These are phyloP conservation scores for Anthopleura xanthogrammica DNA, from an alignment of 92 coral and sea anemone species.

Conservation along the genomic window DNA sequence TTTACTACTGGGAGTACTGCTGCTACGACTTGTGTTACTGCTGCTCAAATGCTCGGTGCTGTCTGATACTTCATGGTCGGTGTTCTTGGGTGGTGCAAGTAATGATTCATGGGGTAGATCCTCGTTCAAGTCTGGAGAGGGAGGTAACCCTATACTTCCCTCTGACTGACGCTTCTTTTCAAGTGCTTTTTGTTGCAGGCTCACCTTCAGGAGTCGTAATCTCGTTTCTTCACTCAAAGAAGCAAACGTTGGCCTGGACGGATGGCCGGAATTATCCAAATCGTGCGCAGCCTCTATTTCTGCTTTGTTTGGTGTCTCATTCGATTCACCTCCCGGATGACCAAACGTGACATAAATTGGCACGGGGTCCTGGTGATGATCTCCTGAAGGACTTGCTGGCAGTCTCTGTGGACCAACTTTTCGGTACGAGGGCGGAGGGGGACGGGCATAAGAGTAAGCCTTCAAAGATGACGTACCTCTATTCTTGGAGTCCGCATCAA, in stretches of 20 bases:
- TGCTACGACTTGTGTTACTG: constrained; percentile 73
- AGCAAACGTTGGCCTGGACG: constrained; percentile 64
- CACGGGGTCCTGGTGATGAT: constrained; percentile 33
- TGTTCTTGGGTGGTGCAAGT: constrained; percentile 42
- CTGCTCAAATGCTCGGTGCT: constrained; percentile 66
- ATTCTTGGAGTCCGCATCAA: constrained; percentile 50
- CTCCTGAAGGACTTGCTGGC: constrained; percentile 55
- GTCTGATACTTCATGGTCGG: constrained; percentile 59
- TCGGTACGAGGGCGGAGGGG: constrained; percentile 98
- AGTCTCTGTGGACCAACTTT: constrained; percentile 57
- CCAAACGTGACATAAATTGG: constrained; percentile 48
- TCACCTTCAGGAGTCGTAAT: constrained; percentile 71
- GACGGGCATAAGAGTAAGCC: constrained; percentile 96
- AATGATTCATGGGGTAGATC: constrained; percentile 36
- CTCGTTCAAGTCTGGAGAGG: background rate
- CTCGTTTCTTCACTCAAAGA: constrained; percentile 87
- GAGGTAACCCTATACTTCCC: constrained; percentile 30
- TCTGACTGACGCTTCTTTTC: constrained; percentile 89
- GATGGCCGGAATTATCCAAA: constrained; percentile 6
- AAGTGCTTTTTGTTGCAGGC: constrained; percentile 84
- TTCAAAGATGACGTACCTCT: constrained; percentile 68
- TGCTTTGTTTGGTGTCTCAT: constrained; percentile 30
- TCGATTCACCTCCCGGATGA: constrained; percentile 16
- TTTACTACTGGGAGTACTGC: constrained; percentile 82
- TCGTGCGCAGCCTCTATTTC: constrained; percentile 37